phyloP scores from a whole-genome alignment of 2,113 vertebrate species.

The Danio rerio region DNA sequence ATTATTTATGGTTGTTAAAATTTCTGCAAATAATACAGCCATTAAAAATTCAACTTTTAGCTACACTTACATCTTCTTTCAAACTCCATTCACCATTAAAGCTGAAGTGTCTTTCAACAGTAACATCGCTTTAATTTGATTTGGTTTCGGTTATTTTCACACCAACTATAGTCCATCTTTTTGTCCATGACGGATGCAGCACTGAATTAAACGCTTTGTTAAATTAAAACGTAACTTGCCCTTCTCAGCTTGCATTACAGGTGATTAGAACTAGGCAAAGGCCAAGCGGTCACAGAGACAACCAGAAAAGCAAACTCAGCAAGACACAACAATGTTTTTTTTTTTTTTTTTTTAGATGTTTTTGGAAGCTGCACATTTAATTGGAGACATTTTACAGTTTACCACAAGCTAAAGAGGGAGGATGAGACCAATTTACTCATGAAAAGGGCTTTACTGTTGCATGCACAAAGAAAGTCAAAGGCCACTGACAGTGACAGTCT shows the following conservation, averaged over 20 bases:
- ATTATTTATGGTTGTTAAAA: not conserved
- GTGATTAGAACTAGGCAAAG: not conserved
- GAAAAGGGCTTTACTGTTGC: slow-evolving; percentile 44
- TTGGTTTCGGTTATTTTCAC: too few species aligned
- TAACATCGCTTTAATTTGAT: too few species aligned
- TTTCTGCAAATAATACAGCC: not conserved
- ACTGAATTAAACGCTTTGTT: not conserved
- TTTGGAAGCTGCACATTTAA: slow-evolving; percentile 43
- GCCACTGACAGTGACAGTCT: slow-evolving; percentile 44
- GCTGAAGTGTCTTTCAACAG: too few species aligned
- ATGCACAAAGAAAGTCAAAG: slow-evolving; percentile 51
- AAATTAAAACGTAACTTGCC: not conserved
- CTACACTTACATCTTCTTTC: too few species aligned
- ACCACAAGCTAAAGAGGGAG: slow-evolving; percentile 39
- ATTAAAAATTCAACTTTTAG: not conserved
- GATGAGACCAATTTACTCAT: slow-evolving; percentile 48
- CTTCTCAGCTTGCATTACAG: not conserved
- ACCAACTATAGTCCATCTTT: not conserved
- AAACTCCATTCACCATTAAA: too few species aligned
- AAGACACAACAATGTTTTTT: too few species aligned
- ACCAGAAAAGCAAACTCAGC: not conserved
- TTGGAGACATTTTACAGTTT: slow-evolving; percentile 51
- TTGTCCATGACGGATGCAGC: not conserved
- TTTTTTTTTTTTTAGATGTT: not conserved
- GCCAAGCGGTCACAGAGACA: not conserved